These are phyloP conservation scores for Ceryle rudis DNA, from an alignment of 2,797 vertebrate genomes.

Conservation along the genomic window DNA sequence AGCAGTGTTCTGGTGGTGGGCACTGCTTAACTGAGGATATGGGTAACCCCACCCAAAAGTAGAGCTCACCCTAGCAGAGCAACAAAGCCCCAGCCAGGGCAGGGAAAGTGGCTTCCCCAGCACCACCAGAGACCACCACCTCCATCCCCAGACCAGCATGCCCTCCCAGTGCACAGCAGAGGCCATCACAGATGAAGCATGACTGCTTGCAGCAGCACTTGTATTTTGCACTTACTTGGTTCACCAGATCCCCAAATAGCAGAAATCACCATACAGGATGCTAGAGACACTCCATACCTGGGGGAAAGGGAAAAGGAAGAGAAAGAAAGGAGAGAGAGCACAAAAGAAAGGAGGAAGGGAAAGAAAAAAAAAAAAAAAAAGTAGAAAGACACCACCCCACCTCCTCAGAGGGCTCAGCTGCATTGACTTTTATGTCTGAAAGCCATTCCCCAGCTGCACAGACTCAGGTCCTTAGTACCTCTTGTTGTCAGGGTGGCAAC, in stretches of 20 bases:
- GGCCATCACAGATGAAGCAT: background rate
- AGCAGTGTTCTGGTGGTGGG: background rate
- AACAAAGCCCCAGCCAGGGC: background rate
- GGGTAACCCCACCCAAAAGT: background rate
- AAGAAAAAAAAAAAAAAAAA: background rate
- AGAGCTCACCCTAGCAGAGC: background rate
- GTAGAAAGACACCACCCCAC: fast-evolving
- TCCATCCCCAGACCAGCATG: no score
- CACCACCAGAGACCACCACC: no score
- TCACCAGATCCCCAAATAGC: background rate
- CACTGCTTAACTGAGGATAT: background rate
- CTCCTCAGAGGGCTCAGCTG: background rate
- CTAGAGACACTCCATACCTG: background rate
- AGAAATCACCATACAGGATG: background rate
- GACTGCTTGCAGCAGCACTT: background rate
- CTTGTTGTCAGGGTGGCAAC: background rate
- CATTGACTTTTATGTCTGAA: background rate
- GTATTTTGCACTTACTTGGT: background rate
- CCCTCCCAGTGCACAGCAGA: background rate
- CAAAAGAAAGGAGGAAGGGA: no score
- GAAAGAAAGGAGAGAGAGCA: no score
- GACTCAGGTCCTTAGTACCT: background rate
- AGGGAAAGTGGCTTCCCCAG: background rate
- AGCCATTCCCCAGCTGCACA: background rate
- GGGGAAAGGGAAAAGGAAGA: no score